Percentiles rank a stretch among this genome's conserved stretches.
Evolutionary conservation across 2,113 vertebrate species (phyloP).

Genomic region (Grammomys dolichurus): DNA sequence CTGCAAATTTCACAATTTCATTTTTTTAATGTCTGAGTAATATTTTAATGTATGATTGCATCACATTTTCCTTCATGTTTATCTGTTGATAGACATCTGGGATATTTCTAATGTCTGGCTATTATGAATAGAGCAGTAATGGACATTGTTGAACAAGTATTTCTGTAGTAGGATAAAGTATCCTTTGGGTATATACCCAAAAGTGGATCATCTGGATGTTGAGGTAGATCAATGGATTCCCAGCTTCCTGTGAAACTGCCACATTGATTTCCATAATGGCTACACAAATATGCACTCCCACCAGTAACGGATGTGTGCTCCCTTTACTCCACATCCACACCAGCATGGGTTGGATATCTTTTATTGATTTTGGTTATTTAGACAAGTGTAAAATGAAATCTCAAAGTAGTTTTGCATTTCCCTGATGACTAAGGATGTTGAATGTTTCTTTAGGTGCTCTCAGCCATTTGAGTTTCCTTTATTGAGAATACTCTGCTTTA

Average conservation of each 20-base stretch:
- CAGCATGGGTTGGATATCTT: not conserved
- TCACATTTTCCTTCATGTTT: not conserved
- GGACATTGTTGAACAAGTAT: not conserved
- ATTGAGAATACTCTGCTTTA: not conserved
- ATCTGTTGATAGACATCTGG: not conserved
- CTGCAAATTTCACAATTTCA: not conserved
- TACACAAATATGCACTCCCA: not conserved
- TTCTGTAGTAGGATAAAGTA: not conserved
- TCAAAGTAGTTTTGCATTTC: not conserved
- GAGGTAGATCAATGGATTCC: not conserved
- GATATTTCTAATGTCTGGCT: not conserved
- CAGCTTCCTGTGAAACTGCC: not conserved
- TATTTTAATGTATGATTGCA: not conserved
- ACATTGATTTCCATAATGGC: not conserved
- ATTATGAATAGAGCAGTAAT: not conserved
- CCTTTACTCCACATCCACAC: not conserved
- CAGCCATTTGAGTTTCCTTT: not conserved
- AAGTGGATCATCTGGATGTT: not conserved
- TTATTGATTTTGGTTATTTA: not conserved
- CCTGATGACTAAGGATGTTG: not conserved
- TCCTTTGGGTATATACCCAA: not conserved
- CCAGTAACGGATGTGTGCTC: not conserved
- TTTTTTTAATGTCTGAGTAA: not conserved
- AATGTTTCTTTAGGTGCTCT: not conserved
- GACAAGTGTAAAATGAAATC: not conserved